Percentiles rank a stretch among this genome's conserved stretches.
Evolutionary conservation across 2,888 invertebrate species (phyloP).

Genomic region (Eutolmus rufibarbis): DNA sequence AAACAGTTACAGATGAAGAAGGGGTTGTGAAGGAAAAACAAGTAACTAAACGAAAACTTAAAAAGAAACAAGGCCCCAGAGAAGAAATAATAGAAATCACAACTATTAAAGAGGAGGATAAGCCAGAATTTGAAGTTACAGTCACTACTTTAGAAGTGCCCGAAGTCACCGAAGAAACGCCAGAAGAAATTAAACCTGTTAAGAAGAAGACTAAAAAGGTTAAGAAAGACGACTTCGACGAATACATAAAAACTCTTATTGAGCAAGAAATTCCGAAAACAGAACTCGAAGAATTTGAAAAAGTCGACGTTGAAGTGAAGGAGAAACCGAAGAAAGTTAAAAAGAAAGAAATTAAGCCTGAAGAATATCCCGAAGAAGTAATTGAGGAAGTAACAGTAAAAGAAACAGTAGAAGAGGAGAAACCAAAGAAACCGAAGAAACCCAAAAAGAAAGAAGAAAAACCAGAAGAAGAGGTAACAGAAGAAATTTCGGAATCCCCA

Average conservation of each 20-base stretch:
- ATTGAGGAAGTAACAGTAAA: slow-evolving; percentile 29
- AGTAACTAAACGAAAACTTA: slow-evolving; percentile 58
- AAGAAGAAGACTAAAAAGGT: slow-evolving; percentile 56
- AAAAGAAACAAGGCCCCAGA: slow-evolving; percentile 60
- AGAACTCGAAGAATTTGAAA: slow-evolving; percentile 62
- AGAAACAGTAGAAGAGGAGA: slow-evolving; percentile 46
- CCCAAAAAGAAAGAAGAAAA: slow-evolving; percentile 54
- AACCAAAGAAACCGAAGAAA: slow-evolving; percentile 56
- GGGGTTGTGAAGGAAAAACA: slow-evolving; percentile 56
- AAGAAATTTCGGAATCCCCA: slow-evolving; percentile 52
- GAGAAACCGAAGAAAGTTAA: slow-evolving; percentile 49
- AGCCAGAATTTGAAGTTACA: slow-evolving; percentile 62
- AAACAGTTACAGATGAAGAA: slow-evolving; percentile 53
- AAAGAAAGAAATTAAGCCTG: slow-evolving; percentile 39
- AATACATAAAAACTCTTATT: slow-evolving; percentile 58
- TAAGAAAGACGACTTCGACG: slow-evolving; percentile 58
- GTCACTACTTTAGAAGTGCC: slow-evolving; percentile 59
- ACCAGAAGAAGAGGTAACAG: slow-evolving; percentile 61
- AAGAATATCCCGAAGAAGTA: slow-evolving; percentile 6
- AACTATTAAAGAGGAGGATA: slow-evolving; percentile 59
- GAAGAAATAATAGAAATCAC: slow-evolving; percentile 62
- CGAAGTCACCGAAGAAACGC: slow-evolving; percentile 40
- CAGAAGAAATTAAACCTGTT: slow-evolving; percentile 43
- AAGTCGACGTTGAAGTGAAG: slow-evolving; percentile 55
- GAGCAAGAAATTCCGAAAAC: slow-evolving; percentile 61